Base-by-base conservation (phyloP, 1,140 invertebrate genomes). In the Mesaphorura yosii region DNA sequence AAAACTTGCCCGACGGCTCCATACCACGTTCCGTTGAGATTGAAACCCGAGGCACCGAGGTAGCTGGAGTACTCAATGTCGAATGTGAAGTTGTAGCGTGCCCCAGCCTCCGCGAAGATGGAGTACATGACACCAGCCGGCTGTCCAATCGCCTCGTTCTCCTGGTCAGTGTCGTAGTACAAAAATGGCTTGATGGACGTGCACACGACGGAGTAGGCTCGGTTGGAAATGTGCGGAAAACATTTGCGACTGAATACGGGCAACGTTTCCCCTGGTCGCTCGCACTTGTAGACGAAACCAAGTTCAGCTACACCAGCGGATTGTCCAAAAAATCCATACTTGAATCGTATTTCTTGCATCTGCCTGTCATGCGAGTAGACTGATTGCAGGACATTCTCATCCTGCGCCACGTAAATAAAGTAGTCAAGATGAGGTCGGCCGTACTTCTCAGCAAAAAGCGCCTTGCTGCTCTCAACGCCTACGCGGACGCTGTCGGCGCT, bases 1-100 rank as follows among this genome's bases (percentile, higher is more conserved):
- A 48, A 48, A 6, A 48, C 46, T 48, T 48, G 10, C 10, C 46
- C 46, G 3, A 48, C 25, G 6, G 46, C 46, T 34, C 46, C 46
- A 14, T 12, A 31, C 46, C 46, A 48, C 17, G 23, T 34, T 15
- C 46, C 46, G 10, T 34, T 19, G 14, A n/a, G 7, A 15, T 46
- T 46, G 23, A 46, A 46, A 27, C 44, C 44, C 10, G 44, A 46
- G 15, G 44, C 25, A 25, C 44, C 44, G 7, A 46, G 10, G 44
- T 27, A 46, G 6, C 44, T 27, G 7, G 44, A 6, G 12, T 46
- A 25, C 17, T 19, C 5, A 10, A 46, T 6, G 15, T 7, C 6
- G 25, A 25, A 46, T 15, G 4, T 46, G 44, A 26, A 46, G 23
- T 46, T 10, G 12, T 7, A 7, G 15, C 44, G 6, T 7, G 4